These are phyloP conservation scores for Agonopterix arenella DNA, from an alignment of 2,888 invertebrate genomes.

Conservation along the genomic window DNA sequence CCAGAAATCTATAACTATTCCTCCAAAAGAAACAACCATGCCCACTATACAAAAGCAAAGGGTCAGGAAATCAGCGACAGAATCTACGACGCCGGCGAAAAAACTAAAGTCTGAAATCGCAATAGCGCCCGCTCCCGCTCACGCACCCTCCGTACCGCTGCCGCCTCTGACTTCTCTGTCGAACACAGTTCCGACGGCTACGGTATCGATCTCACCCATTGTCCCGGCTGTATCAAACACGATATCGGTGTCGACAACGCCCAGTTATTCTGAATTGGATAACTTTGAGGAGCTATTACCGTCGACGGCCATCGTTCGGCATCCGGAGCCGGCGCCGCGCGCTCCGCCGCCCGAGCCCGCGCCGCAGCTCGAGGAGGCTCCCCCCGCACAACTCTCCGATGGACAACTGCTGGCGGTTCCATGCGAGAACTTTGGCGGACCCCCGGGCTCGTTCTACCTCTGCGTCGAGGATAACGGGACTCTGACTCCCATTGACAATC, in stretches of 20 bases:
- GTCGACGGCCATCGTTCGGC: constrained; percentile 60
- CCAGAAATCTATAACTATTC: constrained; percentile 46
- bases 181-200: constrained; percentile 18
- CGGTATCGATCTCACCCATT: constrained; percentile 11
- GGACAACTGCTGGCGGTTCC: constrained; percentile 84
- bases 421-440: constrained; percentile 84
- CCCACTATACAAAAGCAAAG: constrained; percentile 40
- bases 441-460: constrained; percentile 83
- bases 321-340: constrained; percentile 26
- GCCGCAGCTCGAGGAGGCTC: constrained; percentile 24
- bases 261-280: constrained; percentile 47
- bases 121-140: constrained; percentile 37
- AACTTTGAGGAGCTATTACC: constrained; percentile 67
- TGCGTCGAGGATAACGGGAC: constrained; percentile 85
- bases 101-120: constrained; percentile 51
- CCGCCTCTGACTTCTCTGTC: constrained; percentile 38
- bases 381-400: constrained; percentile 61
- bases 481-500: constrained; percentile 83
- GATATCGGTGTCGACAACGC: constrained; percentile 29
- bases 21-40: constrained; percentile 31
- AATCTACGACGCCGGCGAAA: constrained; percentile 43
- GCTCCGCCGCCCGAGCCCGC: constrained; percentile 11
- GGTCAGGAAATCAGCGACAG: constrained; percentile 37
- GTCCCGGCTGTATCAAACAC: constrained; percentile 33
- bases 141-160: constrained; percentile 15